Conservation (phyloP, 1,140 invertebrate genomes). For the Formica exsecta region DNA sequence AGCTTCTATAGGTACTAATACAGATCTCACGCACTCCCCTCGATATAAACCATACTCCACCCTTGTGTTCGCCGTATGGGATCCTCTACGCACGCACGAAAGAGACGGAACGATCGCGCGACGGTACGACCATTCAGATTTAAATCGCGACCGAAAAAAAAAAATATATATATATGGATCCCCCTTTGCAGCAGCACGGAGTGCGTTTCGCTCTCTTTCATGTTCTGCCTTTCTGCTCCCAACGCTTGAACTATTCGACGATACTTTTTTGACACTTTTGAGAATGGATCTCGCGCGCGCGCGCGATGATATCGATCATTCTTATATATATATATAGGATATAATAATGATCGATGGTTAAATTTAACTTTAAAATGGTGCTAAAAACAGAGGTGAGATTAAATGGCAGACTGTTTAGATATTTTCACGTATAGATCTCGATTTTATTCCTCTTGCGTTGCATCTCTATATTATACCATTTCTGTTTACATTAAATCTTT, state of each 20-base stretch:
- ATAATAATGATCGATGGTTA: slow-evolving; percentile 48
- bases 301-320: slow-evolving; percentile 39
- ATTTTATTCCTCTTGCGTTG: slow-evolving; percentile 77
- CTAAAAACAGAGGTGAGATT: slow-evolving; percentile 10
- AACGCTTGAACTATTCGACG: slow-evolving; percentile 25
- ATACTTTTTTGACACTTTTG: slow-evolving; percentile 41
- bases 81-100: slow-evolving; percentile 78
- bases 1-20: slow-evolving; percentile 84
- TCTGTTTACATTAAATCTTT: slow-evolving; percentile 82
- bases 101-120: slow-evolving; percentile 75
- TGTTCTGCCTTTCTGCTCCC: slow-evolving; percentile 27
- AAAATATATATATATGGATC: slow-evolving; percentile 75
- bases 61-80: slow-evolving; percentile 80
- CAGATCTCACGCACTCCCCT: slow-evolving; percentile 86
- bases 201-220: slow-evolving; percentile 80
- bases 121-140: slow-evolving; percentile 84
- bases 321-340: background rate
- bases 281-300: slow-evolving; percentile 38
- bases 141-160: slow-evolving; percentile 81
- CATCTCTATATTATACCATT: slow-evolving; percentile 78
- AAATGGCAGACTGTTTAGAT: slow-evolving; percentile 38
- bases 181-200: slow-evolving; percentile 83
- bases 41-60: slow-evolving; percentile 83
- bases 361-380: slow-evolving; percentile 1
- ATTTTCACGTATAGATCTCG: slow-evolving; percentile 71